These are phyloP conservation scores for Thunnus thynnus DNA, from an alignment of 2,113 vertebrate genomes.

Conservation along the genomic window DNA sequence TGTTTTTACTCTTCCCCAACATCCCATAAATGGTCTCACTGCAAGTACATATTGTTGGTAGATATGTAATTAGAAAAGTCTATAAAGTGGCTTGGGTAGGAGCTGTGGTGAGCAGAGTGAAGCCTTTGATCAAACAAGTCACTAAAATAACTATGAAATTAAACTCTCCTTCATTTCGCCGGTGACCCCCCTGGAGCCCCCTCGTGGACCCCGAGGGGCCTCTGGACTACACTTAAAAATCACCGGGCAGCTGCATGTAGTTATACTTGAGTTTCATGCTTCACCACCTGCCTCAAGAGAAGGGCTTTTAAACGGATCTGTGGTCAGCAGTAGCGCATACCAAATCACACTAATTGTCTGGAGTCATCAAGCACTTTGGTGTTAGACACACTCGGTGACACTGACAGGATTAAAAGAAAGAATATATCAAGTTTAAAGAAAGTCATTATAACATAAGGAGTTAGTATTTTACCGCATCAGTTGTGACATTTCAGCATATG, in stretches of 20 bases:
- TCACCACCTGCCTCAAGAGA: constrained; percentile 30
- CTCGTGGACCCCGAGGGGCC: background rate
- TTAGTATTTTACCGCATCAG: background rate
- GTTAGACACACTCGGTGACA: constrained; percentile 24
- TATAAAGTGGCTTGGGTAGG: background rate
- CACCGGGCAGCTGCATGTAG: background rate
- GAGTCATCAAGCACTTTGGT: constrained; percentile 15
- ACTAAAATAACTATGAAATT: constrained; percentile 59
- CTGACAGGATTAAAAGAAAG: constrained; percentile 48
- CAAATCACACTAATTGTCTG: constrained; percentile 59
- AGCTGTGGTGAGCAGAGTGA: background rate
- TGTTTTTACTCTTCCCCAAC: background rate
- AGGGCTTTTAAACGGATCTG: constrained; percentile 36
- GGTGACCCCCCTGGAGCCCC: background rate
- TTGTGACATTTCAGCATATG: background rate
- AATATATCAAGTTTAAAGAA: background rate
- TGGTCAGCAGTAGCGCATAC: constrained; percentile 26
- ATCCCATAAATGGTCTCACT: background rate
- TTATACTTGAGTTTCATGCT: constrained; percentile 16
- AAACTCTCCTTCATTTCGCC: constrained; percentile 12
- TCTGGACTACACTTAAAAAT: background rate
- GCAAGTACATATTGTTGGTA: background rate
- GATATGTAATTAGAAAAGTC: background rate
- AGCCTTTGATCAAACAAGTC: constrained; percentile 39
- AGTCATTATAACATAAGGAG: constrained; percentile 32